Conservation (phyloP, 2,888 invertebrate species). For the Papilio gigon region DNA sequence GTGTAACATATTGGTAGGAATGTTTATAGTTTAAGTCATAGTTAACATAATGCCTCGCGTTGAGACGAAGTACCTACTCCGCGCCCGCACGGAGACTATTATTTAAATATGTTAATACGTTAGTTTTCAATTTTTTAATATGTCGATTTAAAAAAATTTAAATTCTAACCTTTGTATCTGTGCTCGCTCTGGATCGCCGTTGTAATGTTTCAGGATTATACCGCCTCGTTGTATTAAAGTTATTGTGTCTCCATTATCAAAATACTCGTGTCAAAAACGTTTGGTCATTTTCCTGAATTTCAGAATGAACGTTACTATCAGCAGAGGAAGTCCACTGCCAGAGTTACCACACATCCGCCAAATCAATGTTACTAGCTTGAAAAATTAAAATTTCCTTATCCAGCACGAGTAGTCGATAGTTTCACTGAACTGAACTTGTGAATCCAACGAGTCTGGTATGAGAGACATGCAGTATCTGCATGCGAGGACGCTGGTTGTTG, state of each 20-base stretch:
- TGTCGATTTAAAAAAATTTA: not conserved
- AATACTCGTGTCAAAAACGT: no score
- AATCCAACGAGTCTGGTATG: no score
- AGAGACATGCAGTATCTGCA: no score
- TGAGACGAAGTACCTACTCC: not conserved
- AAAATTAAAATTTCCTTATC: not conserved
- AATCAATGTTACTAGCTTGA: not conserved
- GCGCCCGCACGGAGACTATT: not conserved
- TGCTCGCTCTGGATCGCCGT: slow-evolving; percentile 3
- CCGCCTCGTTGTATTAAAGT: not conserved
- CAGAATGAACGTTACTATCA: no score
- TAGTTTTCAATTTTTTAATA: not conserved
- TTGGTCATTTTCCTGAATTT: no score
- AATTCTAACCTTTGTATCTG: slow-evolving; percentile 2
- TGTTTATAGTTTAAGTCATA: not conserved
- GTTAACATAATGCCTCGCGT: not conserved
- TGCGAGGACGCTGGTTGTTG: no score
- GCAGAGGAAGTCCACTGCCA: no score
- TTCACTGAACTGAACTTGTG: no score
- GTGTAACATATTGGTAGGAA: not conserved
- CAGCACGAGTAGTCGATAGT: no score
- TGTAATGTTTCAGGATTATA: not conserved
- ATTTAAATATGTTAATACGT: not conserved
- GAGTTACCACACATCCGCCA: no score
- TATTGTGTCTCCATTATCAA: no score